phyloP scores from a whole-genome alignment of 2,888 invertebrate species.

The Tribolium freemani region DNA sequence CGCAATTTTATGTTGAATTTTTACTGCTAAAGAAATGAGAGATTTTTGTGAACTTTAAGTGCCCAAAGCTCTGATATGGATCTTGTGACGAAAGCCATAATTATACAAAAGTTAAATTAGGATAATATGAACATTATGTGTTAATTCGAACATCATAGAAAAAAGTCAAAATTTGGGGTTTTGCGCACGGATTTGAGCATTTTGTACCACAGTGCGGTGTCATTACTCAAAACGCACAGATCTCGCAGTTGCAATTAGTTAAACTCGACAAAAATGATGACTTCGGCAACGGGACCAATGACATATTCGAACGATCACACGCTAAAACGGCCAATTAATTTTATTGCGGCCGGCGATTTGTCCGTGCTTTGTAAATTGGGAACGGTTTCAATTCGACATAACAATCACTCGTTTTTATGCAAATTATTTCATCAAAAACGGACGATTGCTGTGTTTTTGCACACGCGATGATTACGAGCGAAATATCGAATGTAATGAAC shows the following conservation, averaged over 20 bases:
- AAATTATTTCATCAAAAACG: constrained; percentile 4
- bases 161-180: no score
- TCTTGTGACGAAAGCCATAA: no score
- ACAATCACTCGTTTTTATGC: neutral
- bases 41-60: no score
- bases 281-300: constrained; percentile 19
- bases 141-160: no score
- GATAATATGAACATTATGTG: no score
- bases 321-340: constrained; percentile 35
- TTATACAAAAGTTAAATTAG: no score
- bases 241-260: neutral
- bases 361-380: neutral
- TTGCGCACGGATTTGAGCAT: no score
- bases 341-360: constrained; percentile 18
- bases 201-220: no score
- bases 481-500: neutral
- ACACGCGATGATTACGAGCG: neutral
- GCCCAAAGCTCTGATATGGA: no score
- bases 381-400: neutral
- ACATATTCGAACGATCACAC: constrained; percentile 24
- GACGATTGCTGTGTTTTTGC: neutral
- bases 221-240: constrained; percentile 14
- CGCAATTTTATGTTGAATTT: no score
- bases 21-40: no score
- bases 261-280: constrained; percentile 13